These are phyloP conservation scores for Palythoa grandis DNA, from an alignment of 92 coral and sea anemone genomes.

Conservation along the genomic window DNA sequence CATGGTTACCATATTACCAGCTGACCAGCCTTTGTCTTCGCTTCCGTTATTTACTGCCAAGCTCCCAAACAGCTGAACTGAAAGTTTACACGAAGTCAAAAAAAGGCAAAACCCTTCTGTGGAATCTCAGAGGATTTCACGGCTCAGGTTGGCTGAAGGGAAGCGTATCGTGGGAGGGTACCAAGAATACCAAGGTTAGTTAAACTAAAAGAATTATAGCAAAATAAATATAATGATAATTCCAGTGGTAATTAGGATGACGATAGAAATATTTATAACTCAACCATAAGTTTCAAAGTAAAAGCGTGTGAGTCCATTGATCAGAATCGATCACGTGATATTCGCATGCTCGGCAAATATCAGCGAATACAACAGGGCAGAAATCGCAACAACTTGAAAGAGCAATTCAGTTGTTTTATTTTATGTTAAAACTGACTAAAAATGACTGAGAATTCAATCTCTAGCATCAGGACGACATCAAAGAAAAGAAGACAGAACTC, in stretches of 20 bases:
- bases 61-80: constrained; percentile 28
- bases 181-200: constrained; percentile 51
- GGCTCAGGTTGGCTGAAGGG: constrained; percentile 65
- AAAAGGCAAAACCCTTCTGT: constrained; percentile 20
- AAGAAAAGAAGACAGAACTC: too few relatives aligned
- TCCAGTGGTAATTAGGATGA: background rate
- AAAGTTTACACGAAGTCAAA: constrained; percentile 27
- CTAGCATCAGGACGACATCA: too few relatives aligned
- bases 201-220: background rate
- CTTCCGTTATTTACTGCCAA: constrained; percentile 60
- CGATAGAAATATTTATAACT: background rate
- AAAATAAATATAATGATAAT: background rate
- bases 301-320: too few relatives aligned
- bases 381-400: too few relatives aligned
- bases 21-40: constrained; percentile 54
- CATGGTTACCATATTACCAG: constrained; percentile 27
- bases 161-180: constrained; percentile 56
- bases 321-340: too few relatives aligned
- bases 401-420: too few relatives aligned
- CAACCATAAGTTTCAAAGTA: too few relatives aligned
- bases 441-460: too few relatives aligned
- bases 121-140: constrained; percentile 69
- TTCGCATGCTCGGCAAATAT: too few relatives aligned
- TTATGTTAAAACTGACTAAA: too few relatives aligned
- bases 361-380: too few relatives aligned